Evolutionary conservation across 2,797 vertebrate genomes (phyloP).

Genomic region (Gadopsis bispinosus): DNA sequence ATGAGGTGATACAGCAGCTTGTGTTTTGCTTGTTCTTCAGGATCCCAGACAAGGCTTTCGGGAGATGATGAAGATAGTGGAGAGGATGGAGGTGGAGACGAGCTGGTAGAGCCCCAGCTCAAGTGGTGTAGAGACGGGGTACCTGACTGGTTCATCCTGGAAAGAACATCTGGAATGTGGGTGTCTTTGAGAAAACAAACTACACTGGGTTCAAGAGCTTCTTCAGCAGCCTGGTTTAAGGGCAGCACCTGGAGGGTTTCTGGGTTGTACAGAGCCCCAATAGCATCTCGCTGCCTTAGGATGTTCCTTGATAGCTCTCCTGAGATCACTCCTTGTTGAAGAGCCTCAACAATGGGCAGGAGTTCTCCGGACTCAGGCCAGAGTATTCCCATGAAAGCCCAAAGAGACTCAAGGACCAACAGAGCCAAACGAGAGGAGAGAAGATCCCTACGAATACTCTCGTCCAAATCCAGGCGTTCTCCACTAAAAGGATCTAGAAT

Average conservation of each 20-base stretch:
- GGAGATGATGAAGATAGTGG: conserved; percentile 55
- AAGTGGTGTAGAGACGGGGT: conserved; percentile 71
- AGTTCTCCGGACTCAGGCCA: conserved; percentile 94
- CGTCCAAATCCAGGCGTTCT: conserved; percentile 88
- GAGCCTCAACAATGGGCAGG: conserved; percentile 85
- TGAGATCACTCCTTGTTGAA: conserved; percentile 91
- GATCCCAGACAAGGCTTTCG: conserved; percentile 46
- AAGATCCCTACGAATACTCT: conserved; percentile 87
- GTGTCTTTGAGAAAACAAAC: conserved; percentile 82
- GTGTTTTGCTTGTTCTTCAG: conserved; percentile 72
- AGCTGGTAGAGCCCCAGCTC: conserved; percentile 73
- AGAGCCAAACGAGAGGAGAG: conserved; percentile 87
- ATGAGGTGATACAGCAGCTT: conserved; percentile 88
- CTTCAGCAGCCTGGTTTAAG: conserved; percentile 81
- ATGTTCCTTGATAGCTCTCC: conserved; percentile 85
- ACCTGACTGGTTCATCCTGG: conserved; percentile 75
- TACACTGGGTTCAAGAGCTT: conserved; percentile 64
- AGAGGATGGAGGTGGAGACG: conserved; percentile 58
- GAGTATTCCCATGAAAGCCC: conserved; percentile 90
- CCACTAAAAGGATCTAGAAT: conserved; percentile 88
- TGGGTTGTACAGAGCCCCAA: conserved; percentile 89
- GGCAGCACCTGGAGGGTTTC: conserved; percentile 87
- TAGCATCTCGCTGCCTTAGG: conserved; percentile 84
- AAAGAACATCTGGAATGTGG: conserved; percentile 88
- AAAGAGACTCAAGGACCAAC: conserved; percentile 89